Evolutionary conservation across 2,113 vertebrate species (phyloP).

Genomic region (Neodon shergylaensis): DNA sequence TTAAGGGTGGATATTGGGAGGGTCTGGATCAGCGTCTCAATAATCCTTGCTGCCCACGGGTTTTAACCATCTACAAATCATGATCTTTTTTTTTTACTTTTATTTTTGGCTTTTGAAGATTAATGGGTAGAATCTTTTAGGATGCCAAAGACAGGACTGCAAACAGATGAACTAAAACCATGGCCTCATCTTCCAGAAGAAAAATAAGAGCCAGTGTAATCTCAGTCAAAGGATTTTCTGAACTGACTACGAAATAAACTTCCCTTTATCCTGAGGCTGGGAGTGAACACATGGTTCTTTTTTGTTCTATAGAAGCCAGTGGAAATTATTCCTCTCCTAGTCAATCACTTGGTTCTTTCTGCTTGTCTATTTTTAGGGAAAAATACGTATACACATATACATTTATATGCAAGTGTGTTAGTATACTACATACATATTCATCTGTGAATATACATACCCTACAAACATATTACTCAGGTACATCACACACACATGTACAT

Average conservation of each 20-base stretch:
- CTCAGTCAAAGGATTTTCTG: slow-evolving; percentile 60
- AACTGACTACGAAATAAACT: slow-evolving; percentile 27
- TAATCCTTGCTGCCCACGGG: background rate
- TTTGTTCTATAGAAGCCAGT: background rate
- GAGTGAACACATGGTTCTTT: background rate
- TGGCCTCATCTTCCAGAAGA: background rate
- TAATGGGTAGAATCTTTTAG: slow-evolving; percentile 50
- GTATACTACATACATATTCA: background rate
- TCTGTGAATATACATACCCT: background rate
- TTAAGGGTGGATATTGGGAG: background rate
- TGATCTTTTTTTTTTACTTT: background rate
- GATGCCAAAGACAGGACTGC: background rate
- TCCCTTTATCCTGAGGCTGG: background rate
- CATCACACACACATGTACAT: too few relatives aligned
- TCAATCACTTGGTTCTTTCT: background rate
- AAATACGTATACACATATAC: background rate
- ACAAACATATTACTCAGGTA: background rate
- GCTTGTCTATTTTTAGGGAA: background rate
- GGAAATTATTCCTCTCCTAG: background rate
- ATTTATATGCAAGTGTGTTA: too few relatives aligned
- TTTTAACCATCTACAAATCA: background rate
- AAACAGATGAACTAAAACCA: slow-evolving; percentile 45
- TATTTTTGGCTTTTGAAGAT: slow-evolving; percentile 57
- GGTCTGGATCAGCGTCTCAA: background rate
- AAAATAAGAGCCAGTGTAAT: slow-evolving; percentile 69